These are phyloP conservation scores for Oxytorus armatus DNA, from an alignment of 2,888 invertebrate genomes.

Conservation along the genomic window DNA sequence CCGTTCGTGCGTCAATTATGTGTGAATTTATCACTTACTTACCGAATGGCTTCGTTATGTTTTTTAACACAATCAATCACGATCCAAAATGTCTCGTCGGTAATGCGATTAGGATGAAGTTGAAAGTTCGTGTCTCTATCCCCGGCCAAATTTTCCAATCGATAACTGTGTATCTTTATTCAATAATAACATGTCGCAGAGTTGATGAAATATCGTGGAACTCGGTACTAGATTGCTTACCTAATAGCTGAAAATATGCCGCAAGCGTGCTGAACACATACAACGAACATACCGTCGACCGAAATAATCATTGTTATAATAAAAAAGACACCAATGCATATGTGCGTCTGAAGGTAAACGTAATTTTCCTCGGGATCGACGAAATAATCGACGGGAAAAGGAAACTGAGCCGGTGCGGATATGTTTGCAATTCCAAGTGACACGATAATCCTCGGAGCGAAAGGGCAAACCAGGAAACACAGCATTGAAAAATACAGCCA, in stretches of 20 bases:
- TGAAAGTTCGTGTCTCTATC: neutral
- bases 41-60: slow-evolving; percentile 48
- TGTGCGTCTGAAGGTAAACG: slow-evolving; percentile 12
- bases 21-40: too few relatives aligned
- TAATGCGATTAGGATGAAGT: slow-evolving; percentile 11
- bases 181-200: neutral
- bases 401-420: slow-evolving; percentile 17
- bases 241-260: slow-evolving; percentile 33
- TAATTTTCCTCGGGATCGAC: slow-evolving; percentile 34
- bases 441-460: slow-evolving; percentile 20
- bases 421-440: neutral
- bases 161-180: slow-evolving; percentile 20
- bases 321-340: slow-evolving; percentile 2
- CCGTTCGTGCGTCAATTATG: too few relatives aligned
- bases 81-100: slow-evolving; percentile 29
- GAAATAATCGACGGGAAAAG: slow-evolving; percentile 52
- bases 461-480: slow-evolving; percentile 41
- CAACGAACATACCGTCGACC: slow-evolving; percentile 26
- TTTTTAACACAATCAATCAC: slow-evolving; percentile 37
- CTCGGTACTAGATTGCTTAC: neutral
- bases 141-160: neutral
- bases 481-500: slow-evolving; percentile 6
- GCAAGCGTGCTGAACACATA: slow-evolving; percentile 39
- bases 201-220: neutral
- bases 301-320: slow-evolving; percentile 10